A percentile compares a stretch with the other conserved stretches of the same genome.
Conservation (phyloP, 2,113 vertebrate genomes). For the Serinus canaria region DNA sequence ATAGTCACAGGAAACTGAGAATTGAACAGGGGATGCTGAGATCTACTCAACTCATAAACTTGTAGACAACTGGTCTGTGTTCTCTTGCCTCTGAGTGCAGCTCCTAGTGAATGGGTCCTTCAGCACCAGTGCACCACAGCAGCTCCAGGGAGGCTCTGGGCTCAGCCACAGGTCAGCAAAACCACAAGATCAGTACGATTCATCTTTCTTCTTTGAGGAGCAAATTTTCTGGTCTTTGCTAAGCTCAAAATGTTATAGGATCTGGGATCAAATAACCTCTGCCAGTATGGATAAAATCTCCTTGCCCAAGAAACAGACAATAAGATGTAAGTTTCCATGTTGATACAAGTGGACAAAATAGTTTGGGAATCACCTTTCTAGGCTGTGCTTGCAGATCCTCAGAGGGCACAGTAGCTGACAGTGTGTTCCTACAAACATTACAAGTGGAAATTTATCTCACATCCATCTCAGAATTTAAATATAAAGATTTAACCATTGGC, state of each 20-base stretch:
- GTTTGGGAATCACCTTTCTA: background rate
- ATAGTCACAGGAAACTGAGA: background rate
- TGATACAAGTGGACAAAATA: background rate
- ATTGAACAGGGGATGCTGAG: background rate
- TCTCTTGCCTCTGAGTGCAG: background rate
- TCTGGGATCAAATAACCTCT: background rate
- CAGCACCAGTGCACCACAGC: fast-evolving
- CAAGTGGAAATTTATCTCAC: background rate
- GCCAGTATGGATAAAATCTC: background rate
- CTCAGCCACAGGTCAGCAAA: background rate
- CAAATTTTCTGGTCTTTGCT: background rate
- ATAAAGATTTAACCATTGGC: background rate
- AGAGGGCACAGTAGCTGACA: background rate
- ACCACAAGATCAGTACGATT: background rate
- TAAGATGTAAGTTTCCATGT: background rate
- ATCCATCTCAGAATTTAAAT: background rate
- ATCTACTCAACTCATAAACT: background rate
- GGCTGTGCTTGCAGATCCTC: background rate
- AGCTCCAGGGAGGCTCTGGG: background rate
- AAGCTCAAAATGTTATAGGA: background rate
- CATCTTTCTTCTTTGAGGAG: background rate
- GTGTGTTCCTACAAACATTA: background rate
- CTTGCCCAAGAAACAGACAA: background rate
- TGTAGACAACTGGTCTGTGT: background rate
- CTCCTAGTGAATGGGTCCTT: background rate